phyloP scores from a whole-genome alignment of 1,140 invertebrate genomes.

The Oncopeltus fasciatus region DNA sequence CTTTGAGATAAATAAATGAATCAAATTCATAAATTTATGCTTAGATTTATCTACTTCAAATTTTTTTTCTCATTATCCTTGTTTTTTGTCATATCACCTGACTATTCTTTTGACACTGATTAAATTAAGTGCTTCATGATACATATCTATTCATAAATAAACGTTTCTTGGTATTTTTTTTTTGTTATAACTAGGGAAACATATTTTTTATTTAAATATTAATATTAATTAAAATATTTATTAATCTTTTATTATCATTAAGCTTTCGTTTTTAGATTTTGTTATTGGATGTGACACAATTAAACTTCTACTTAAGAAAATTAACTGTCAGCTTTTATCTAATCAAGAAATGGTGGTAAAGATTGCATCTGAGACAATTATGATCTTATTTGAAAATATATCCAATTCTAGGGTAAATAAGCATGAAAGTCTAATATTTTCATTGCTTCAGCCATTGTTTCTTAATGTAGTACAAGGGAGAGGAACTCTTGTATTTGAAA shows the following conservation, averaged over 20 bases:
- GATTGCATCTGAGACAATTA: not conserved
- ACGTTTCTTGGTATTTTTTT: no score
- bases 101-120: no score
- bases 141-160: no score
- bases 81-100: no score
- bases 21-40: no score
- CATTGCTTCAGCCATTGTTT: not conserved
- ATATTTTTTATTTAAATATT: no score
- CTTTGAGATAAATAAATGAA: no score
- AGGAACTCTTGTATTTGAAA: not conserved
- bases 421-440: not conserved
- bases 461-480: not conserved
- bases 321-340: not conserved
- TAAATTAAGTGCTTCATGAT: no score
- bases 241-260: not conserved
- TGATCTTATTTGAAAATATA: not conserved
- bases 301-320: not conserved
- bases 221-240: no score
- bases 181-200: no score
- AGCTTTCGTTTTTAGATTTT: slow-evolving; percentile 1
- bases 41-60: no score
- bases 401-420: not conserved
- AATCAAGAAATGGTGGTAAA: not conserved
- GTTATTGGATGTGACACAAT: not conserved
- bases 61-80: no score